These are phyloP conservation scores for Idaea biselata DNA, from an alignment of 2,888 invertebrate species.

Conservation along the genomic window DNA sequence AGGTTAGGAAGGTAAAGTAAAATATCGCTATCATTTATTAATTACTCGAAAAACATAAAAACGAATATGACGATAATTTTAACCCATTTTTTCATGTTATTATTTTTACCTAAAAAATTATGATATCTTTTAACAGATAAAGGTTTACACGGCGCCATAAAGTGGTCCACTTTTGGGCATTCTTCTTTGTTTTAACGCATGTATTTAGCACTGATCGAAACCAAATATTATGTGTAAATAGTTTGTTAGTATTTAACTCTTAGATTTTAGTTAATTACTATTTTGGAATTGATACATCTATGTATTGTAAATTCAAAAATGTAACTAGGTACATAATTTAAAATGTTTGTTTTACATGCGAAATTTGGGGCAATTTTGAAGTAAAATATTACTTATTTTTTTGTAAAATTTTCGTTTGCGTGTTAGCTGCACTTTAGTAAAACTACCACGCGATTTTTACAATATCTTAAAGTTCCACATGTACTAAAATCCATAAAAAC, in stretches of 20 bases:
- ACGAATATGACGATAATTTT: too few species aligned
- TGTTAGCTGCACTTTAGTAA: too few species aligned
- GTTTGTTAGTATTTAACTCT: background rate
- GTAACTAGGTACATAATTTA: background rate
- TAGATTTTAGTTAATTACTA: background rate
- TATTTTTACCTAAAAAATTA: background rate
- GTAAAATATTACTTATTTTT: background rate
- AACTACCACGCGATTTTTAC: too few species aligned
- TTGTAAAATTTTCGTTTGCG: background rate
- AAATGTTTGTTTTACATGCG: background rate
- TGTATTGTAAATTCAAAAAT: background rate
- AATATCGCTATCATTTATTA: too few species aligned
- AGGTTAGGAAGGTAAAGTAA: too few species aligned
- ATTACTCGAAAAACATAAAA: too few species aligned
- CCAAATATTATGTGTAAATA: constrained; percentile 1
- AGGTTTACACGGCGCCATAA: background rate
- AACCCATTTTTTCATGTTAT: too few species aligned
- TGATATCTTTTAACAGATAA: background rate
- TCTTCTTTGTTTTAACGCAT: background rate
- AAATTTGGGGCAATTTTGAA: background rate
- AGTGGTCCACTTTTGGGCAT: background rate
- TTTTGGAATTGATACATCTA: background rate
- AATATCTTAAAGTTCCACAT: too few species aligned
- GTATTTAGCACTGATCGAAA: constrained; percentile 1
- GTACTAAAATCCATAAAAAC: too few species aligned